A percentile compares a stretch with the other conserved stretches of the same genome.
These are phyloP conservation scores for Thereva nobilitata DNA, from an alignment of 2,888 invertebrate species.

Conservation along the genomic window DNA sequence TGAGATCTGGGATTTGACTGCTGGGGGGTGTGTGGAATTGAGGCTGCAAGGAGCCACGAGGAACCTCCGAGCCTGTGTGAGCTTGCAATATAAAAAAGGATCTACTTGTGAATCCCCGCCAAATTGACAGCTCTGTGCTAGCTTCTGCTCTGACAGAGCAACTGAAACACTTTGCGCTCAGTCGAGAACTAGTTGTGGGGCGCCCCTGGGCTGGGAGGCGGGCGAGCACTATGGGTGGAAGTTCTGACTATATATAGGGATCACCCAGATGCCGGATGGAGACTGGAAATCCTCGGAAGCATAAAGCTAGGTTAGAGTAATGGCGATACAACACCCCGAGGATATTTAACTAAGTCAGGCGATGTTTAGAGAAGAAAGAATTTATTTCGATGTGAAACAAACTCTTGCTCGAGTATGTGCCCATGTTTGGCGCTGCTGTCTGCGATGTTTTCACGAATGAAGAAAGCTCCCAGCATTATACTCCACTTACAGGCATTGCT, in stretches of 20 bases:
- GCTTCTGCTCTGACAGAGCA: conserved; percentile 12
- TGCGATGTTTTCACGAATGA: too few species aligned
- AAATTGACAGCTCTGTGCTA: conserved; percentile 18
- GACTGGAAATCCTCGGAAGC: conserved; percentile 3
- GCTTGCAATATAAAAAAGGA: neutral
- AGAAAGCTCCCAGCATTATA: too few species aligned
- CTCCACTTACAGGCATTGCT: too few species aligned
- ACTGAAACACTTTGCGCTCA: conserved; percentile 14
- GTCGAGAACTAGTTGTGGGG: conserved; percentile 17
- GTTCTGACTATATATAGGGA: conserved; percentile 4
- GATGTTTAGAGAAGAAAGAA: conserved; percentile 17
- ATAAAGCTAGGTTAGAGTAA: conserved; percentile 13
- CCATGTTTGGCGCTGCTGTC: too few species aligned
- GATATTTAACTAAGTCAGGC: conserved; percentile 25
- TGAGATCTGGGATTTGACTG: too few species aligned
- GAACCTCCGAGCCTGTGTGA: neutral
- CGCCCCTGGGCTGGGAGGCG: neutral
- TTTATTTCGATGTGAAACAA: conserved; percentile 25
- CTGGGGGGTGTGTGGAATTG: too few species aligned
- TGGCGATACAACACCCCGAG: conserved; percentile 9
- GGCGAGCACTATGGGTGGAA: conserved; percentile 1
- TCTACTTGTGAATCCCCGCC: neutral
- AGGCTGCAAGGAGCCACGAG: neutral
- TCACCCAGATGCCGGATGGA: conserved; percentile 15
- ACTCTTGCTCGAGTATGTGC: conserved; percentile 3